These are phyloP conservation scores for Tachuris rubrigastra DNA, from an alignment of 2,113 vertebrate genomes.

Conservation along the genomic window DNA sequence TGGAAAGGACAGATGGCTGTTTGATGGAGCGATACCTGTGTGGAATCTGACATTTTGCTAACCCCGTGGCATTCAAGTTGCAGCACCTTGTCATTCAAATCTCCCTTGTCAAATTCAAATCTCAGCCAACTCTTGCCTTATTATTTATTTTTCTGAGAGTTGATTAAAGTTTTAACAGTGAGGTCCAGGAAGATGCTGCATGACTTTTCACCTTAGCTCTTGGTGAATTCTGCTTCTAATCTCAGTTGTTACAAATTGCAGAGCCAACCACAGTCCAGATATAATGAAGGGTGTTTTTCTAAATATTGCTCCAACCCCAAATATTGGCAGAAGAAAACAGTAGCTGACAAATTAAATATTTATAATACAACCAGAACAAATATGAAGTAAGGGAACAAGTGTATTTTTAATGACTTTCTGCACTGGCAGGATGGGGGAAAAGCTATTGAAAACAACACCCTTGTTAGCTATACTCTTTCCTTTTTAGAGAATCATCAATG, in stretches of 20 bases:
- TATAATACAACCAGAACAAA: background rate
- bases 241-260: background rate
- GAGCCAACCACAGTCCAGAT: background rate
- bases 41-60: slow-evolving; percentile 38
- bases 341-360: background rate
- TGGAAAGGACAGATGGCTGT: background rate
- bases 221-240: background rate
- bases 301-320: background rate
- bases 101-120: background rate
- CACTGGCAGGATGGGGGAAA: background rate
- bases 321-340: background rate
- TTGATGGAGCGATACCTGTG: background rate
- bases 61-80: background rate
- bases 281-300: background rate
- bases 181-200: background rate
- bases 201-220: background rate
- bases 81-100: slow-evolving; percentile 31
- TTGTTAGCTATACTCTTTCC: background rate
- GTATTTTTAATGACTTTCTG: background rate
- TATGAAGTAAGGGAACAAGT: background rate
- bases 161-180: slow-evolving; percentile 34
- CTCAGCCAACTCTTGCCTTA: background rate
- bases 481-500: background rate
- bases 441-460: background rate
- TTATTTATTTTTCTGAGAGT: slow-evolving; percentile 14